Evolutionary conservation across 2,113 vertebrate species (phyloP), one percentile per base, ranked within the genome.

Genomic region (Eptesicus fuscus): DNA sequence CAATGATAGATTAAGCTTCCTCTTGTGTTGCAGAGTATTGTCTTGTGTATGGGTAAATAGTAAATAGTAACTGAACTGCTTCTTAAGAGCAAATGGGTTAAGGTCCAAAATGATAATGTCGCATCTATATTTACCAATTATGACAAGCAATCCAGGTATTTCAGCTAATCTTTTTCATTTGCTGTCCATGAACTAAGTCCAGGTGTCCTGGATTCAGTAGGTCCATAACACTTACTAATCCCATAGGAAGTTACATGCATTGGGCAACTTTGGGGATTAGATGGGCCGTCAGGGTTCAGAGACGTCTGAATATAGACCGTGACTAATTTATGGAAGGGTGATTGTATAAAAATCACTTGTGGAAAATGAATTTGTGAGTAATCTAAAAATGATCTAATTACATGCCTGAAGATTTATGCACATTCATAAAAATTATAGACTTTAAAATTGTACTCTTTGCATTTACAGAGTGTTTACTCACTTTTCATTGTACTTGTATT

Each of bases 311-410:
- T 88, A 74, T 16, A 79, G 73, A 88, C n/a, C 4, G 14, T 83
- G 35, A 78, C 44, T 84, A 35, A 91, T 63, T 94, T 35, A 77
- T 40, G 25, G 23, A 79, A 87, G 61, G 70, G 28, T 37, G 28
- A 69, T 91, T 87, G 8, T 78, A 76, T 90, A 61, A 77, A 51
- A 96, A 63, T 96, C 93, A 87, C n/a, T 83, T 85, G 44, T 22
- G 12, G 49, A 70, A 93, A 63, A 79, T 14, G 18, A 82, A 6
- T 83, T 86, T 73, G 22, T 51, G 35, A 74, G 23, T 74, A n/a
- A 93, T 71, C 35, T 76, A 76, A 79, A 23, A 61, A n/a, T 23
- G 12, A 71, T 9, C 23, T 61, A 42, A 18, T 69, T 93, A 70
- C 70, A 63, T 82, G 71, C 67, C 35, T 10, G 18, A 23, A 49